Evolutionary conservation across 2,888 invertebrate genomes (phyloP).

Genomic region (Parnassius orleans): DNA sequence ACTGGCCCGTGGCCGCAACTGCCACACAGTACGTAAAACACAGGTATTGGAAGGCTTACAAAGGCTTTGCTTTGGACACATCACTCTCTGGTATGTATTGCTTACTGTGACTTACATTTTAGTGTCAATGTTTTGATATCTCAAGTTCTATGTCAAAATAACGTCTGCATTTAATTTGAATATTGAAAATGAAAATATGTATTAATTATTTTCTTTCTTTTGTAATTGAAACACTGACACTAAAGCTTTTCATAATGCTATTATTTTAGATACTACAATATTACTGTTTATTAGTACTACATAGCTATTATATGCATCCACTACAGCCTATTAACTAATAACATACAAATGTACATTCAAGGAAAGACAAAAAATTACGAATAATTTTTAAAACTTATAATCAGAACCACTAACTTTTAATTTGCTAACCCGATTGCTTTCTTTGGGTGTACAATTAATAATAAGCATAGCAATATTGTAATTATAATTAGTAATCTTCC

Average conservation of each 20-base stretch:
- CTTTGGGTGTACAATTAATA: slow-evolving; percentile 51
- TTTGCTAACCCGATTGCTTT: slow-evolving; percentile 37
- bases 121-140: slow-evolving; percentile 20
- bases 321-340: slow-evolving; percentile 48
- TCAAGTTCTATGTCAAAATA: not conserved
- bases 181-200: not conserved
- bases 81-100: slow-evolving; percentile 36
- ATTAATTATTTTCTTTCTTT: not conserved
- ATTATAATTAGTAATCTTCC: slow-evolving; percentile 64
- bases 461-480: slow-evolving; percentile 45
- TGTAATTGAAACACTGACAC: slow-evolving; percentile 28
- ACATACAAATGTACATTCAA: slow-evolving; percentile 48
- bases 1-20: slow-evolving; percentile 4
- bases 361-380: slow-evolving; percentile 1
- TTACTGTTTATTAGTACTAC: slow-evolving; percentile 33
- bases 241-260: slow-evolving; percentile 31
- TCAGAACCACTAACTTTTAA: not conserved
- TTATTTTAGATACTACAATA: slow-evolving; percentile 34
- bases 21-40: slow-evolving; percentile 18
- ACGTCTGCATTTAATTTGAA: not conserved
- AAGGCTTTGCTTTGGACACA: slow-evolving; percentile 25
- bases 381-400: not conserved
- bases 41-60: slow-evolving; percentile 17
- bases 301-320: slow-evolving; percentile 49
- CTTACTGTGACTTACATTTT: slow-evolving; percentile 30